A percentile compares a stretch with the other conserved stretches of the same genome.
These are phyloP conservation scores for Tachycineta bicolor DNA, from an alignment of 2,113 vertebrate genomes.

Conservation along the genomic window DNA sequence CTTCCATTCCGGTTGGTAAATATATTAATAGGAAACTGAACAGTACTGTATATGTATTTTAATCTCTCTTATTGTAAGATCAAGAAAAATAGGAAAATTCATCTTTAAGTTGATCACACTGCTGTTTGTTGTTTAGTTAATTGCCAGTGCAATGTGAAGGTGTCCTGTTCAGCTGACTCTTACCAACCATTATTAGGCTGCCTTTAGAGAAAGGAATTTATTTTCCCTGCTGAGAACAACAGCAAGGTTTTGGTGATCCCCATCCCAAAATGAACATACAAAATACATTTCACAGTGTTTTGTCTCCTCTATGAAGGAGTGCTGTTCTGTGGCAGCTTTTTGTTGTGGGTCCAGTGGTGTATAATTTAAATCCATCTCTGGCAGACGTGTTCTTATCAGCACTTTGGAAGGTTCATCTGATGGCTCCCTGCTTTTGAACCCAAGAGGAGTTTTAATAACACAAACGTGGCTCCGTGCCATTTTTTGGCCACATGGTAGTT, in stretches of 20 bases:
- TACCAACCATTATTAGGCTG: background rate
- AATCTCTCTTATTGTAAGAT: background rate
- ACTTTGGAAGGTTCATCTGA: background rate
- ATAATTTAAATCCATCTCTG: background rate
- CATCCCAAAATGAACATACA: background rate
- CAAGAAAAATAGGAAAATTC: background rate
- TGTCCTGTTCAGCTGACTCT: background rate
- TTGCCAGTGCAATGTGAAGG: background rate
- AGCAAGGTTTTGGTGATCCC: background rate
- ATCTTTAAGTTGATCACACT: background rate
- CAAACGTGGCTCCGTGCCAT: background rate
- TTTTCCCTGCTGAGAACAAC: background rate
- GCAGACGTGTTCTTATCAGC: background rate
- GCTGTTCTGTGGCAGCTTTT: background rate
- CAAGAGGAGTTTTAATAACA: background rate
- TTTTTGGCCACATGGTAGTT: background rate
- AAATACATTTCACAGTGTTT: background rate
- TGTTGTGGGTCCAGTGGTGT: background rate
- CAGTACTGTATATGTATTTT: background rate
- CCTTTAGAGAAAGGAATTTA: background rate
- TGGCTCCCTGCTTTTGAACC: background rate
- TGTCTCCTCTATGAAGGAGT: background rate
- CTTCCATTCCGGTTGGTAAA: background rate
- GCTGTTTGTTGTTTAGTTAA: background rate
- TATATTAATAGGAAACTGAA: background rate